Evolutionary conservation across 2,888 invertebrate species (phyloP).

Genomic region (Trichopoda pennipes): DNA sequence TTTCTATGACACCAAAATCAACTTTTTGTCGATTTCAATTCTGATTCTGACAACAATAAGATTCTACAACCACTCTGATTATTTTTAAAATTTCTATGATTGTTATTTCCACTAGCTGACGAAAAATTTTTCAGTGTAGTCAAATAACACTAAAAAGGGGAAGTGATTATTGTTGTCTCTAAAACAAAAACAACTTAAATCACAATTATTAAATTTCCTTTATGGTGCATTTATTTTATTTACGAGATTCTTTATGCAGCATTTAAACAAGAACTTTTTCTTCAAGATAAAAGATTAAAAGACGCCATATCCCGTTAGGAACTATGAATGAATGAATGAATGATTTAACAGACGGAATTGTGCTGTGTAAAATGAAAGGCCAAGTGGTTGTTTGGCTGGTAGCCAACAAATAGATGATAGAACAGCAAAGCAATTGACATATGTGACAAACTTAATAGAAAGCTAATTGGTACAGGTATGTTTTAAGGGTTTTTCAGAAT

Average conservation of each 20-base stretch:
- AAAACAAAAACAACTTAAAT: conserved; percentile 6
- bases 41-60: no score
- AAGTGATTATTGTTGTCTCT: background rate
- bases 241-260: conserved; percentile 45
- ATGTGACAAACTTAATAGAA: conserved; percentile 55
- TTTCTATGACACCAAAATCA: no score
- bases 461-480: conserved; percentile 59
- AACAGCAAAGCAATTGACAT: conserved; percentile 47
- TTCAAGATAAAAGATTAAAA: conserved; percentile 59
- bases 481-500: conserved; percentile 32
- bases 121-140: conserved; percentile 1
- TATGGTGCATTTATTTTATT: conserved; percentile 17
- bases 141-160: background rate
- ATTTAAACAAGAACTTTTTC: conserved; percentile 49
- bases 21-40: no score
- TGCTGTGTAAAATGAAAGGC: conserved; percentile 28
- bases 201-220: conserved; percentile 41
- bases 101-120: no score
- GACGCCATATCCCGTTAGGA: conserved; percentile 52
- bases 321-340: conserved; percentile 21
- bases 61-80: no score
- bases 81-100: no score
- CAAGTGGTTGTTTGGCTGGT: conserved; percentile 54
- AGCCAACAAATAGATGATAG: conserved; percentile 34
- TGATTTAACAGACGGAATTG: conserved; percentile 20